Evolutionary conservation across 1,140 invertebrate species (phyloP).

Genomic region (Tetraneura akinire): DNA sequence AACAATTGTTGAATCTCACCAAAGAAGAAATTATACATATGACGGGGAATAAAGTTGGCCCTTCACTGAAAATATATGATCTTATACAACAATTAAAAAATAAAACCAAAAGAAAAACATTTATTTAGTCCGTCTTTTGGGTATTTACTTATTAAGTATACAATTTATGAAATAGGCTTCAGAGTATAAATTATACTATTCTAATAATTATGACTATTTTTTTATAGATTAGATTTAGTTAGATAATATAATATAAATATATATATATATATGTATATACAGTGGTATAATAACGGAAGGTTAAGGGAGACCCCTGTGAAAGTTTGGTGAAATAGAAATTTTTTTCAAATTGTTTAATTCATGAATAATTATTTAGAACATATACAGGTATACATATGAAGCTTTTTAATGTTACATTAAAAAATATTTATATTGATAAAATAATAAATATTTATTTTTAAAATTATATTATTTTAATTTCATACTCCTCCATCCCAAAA

Average conservation of each 20-base stretch:
- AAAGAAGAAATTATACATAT: constrained; percentile 89
- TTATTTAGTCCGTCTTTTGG: not conserved
- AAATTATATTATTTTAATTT: too few relatives aligned
- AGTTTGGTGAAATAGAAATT: too few relatives aligned
- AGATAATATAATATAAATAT: constrained; percentile 3
- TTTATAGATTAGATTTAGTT: not conserved
- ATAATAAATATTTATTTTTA: too few relatives aligned
- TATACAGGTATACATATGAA: too few relatives aligned
- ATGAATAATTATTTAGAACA: too few relatives aligned
- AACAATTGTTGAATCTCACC: constrained; percentile 74
- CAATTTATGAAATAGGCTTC: not conserved
- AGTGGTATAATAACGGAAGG: too few relatives aligned
- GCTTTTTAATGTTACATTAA: too few relatives aligned
- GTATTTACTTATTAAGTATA: not conserved
- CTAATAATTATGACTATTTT: not conserved
- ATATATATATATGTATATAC: constrained; percentile 15
- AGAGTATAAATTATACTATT: not conserved
- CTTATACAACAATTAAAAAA: constrained; percentile 76
- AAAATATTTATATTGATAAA: too few relatives aligned
- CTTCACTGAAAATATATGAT: constrained; percentile 89
- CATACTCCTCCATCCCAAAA: too few relatives aligned
- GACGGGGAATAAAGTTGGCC: constrained; percentile 90
- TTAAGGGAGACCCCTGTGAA: too few relatives aligned
- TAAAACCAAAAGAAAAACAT: constrained; percentile 59
- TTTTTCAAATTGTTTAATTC: too few relatives aligned